Evolutionary conservation across 2,888 invertebrate species (phyloP), one percentile per base, ranked within the genome.

Genomic region (Sinohyriopsis cumingii): DNA sequence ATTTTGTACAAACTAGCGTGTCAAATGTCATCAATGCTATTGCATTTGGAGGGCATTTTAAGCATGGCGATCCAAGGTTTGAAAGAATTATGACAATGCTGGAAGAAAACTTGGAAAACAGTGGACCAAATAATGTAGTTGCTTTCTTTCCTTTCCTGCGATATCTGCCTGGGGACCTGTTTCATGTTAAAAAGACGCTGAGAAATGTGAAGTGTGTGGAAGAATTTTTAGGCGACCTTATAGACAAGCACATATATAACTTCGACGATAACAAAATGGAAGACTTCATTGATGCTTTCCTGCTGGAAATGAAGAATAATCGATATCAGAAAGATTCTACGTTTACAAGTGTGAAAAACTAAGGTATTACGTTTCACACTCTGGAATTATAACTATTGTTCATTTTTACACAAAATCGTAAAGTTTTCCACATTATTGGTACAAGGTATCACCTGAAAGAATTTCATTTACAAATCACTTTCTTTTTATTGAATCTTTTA

Each of bases 251-350:
- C 65, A 65, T 56, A 33, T n/a, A 45, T 5, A 56, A 57, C 19
- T 65, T 55, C n/a, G n/a, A 63, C 6, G 33, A 59, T 20, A 67
- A 60, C 9, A 63, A 54, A 20, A 53, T 64, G 3, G 56, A 62
- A 18, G 75, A 77, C 56, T 68, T 76, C 56, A 70, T 71, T 9
- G 77, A 77, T 15, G 75, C 72, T 19, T 76, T 67, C 64, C 56
- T 77, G 18, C 57, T 66, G 22, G 68, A 62, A 56, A 72, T 72
- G 68, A 63, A 69, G 5, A 12, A 45, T 15, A 45, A 45, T 12
- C 45, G 15, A 45, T 12, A 45, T 15, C 45, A 45, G 3, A 45
- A 45, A 3, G 15, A 45, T 45, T 45, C 45, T 45, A 45, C 45
- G 15, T 45, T 12, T 15, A 15, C 45, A 45, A 45, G 45, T 45